phyloP scores from a whole-genome alignment of 2,797 vertebrate species.

The Phrynocephalus guinanensis region DNA sequence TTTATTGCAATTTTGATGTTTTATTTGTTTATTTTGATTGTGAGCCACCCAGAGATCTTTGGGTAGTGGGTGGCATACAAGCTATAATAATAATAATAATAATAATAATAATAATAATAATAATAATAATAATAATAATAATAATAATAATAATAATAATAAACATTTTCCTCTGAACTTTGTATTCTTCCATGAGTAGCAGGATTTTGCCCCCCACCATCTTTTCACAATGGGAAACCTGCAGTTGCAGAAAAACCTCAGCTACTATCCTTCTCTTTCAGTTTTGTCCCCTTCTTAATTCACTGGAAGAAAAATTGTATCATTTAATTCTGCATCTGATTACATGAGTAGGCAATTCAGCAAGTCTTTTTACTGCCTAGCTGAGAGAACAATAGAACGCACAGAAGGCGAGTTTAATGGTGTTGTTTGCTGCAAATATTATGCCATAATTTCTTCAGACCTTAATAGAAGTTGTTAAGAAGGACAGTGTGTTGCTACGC shows the following conservation, averaged over 20 bases:
- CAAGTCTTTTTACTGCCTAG: constrained; percentile 3
- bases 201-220: neutral
- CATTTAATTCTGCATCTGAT: neutral
- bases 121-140: too few relatives aligned
- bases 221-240: neutral
- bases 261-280: neutral
- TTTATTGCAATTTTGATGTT: too few relatives aligned
- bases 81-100: too few relatives aligned
- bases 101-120: too few relatives aligned
- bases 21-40: too few relatives aligned
- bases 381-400: neutral
- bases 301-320: neutral
- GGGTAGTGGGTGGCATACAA: too few relatives aligned
- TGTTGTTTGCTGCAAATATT: constrained; percentile 25
- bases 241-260: neutral
- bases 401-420: neutral
- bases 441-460: neutral
- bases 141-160: too few relatives aligned
- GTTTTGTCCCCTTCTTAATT: neutral
- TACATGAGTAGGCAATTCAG: neutral
- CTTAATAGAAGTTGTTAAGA: neutral
- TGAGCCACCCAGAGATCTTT: too few relatives aligned
- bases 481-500: neutral
- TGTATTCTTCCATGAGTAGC: too few relatives aligned
- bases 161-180: too few relatives aligned